Conservation (phyloP, 1,140 invertebrate genomes). For the Caenorhabditis briggsae region DNA sequence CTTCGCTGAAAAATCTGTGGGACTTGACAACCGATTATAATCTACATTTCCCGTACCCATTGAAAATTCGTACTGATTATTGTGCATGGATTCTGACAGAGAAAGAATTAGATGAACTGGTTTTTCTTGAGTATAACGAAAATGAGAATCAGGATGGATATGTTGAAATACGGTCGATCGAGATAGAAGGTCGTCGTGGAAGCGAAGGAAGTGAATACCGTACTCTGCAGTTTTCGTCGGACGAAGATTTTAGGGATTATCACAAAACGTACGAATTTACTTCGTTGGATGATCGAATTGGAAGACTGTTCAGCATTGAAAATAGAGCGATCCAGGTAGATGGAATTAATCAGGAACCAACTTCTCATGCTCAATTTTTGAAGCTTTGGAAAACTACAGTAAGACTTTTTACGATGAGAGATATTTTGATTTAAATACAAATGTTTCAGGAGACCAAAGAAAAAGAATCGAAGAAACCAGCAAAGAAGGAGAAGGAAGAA, state of each 20-base stretch:
- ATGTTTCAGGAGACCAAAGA: slow-evolving; percentile 43
- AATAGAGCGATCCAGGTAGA: slow-evolving; percentile 60
- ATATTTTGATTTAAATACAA: background rate
- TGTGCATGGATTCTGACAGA: slow-evolving; percentile 65
- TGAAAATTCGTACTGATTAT: slow-evolving; percentile 64
- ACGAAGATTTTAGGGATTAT: slow-evolving; percentile 22
- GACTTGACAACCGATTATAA: slow-evolving; percentile 66
- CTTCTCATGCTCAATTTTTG: slow-evolving; percentile 68
- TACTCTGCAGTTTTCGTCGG: slow-evolving; percentile 13
- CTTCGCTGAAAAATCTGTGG: slow-evolving; percentile 61
- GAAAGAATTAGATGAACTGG: slow-evolving; percentile 60
- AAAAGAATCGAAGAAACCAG: slow-evolving; percentile 49
- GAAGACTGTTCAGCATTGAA: slow-evolving; percentile 16
- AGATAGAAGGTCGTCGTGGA: background rate
- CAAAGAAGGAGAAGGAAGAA: slow-evolving; percentile 54
- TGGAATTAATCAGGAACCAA: slow-evolving; percentile 68
- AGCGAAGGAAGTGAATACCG: slow-evolving; percentile 37
- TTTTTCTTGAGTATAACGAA: slow-evolving; percentile 41
- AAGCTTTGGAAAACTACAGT: slow-evolving; percentile 72
- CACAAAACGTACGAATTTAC: slow-evolving; percentile 46
- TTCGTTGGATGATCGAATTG: slow-evolving; percentile 19
- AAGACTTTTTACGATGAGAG: background rate
- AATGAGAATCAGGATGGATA: slow-evolving; percentile 28
- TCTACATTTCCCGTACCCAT: slow-evolving; percentile 63
- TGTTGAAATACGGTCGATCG: background rate